Base-by-base conservation (phyloP, 64 coral and sea anemone species). In the Porites lutea region DNA sequence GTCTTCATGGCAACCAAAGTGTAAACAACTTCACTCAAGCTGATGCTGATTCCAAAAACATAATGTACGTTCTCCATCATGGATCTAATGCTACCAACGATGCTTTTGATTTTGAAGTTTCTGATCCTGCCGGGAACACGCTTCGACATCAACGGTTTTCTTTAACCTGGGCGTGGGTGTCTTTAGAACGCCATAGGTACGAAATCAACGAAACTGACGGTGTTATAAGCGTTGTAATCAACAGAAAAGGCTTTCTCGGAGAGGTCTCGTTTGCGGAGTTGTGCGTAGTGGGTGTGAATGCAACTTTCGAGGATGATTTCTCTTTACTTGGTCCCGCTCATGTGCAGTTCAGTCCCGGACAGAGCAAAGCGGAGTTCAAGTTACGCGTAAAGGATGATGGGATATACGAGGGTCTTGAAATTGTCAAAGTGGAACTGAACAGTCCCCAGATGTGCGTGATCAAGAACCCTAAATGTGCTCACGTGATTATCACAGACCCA, bases 291-390 rank as follows among this genome's bases (percentile, higher is more conserved):
- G 89, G 88, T 51, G 12, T 91, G 7, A 96, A 82, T 59, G 94
- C 94, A 48, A 89, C 71, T 9, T 49, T 61, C 12, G 68, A 53
- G 19, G 91, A 94, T 13, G 97, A 99, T 78, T 99, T 99, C 78
- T 79, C 77, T 6, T 51, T 86, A 3, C 72, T 69, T 87, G 79
- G 80, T 16, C 79, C 92, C 8, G 82, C 71, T 27, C 88, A 99
- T 86, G 94, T 99, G 77, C 97, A 99, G 79, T 96, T 99, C 19
- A 99, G 94, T 82, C 62, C 94, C 1, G 97, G 97, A 0, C 90
- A 93, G 43, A 93, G 87, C 18, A 72, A 48, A 7, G 84, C 85
- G 8, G 75, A 83, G 15, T 96, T 79, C 73, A 90, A 86, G 69
- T 60, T 99, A 61, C 94, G 79, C 20, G 75, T 99, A 9, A 74